phyloP scores from a whole-genome alignment of 23 tunicate species.

The Trididemnum nubilum region DNA sequence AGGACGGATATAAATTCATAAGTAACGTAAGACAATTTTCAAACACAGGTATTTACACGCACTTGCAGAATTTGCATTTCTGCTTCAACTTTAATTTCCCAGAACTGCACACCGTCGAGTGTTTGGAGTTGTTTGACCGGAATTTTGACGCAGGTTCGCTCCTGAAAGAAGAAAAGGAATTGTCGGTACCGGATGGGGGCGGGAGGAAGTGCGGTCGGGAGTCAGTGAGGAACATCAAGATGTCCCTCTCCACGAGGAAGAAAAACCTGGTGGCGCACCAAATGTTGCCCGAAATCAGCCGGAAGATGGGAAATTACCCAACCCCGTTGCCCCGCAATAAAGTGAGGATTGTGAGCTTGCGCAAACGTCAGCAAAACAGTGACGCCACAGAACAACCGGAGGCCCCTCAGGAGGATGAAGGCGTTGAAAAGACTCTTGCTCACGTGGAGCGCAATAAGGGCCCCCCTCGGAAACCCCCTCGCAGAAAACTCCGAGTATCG shows the following conservation, averaged over 20 bases:
- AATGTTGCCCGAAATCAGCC: not conserved
- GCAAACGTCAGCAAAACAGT: not conserved
- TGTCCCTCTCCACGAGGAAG: not conserved
- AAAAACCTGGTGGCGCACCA: not conserved
- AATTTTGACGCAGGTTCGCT: too few species aligned
- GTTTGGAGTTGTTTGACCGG: too few species aligned
- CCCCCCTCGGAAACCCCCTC: not conserved
- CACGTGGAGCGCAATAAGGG: not conserved
- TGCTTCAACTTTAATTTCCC: too few species aligned
- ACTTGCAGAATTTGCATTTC: too few species aligned
- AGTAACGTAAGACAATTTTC: too few species aligned
- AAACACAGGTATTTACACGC: too few species aligned
- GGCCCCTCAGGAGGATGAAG: not conserved
- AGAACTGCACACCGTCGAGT: too few species aligned
- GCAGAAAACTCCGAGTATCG: not conserved
- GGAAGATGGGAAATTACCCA: not conserved
- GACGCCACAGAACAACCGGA: not conserved
- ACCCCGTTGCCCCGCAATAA: not conserved
- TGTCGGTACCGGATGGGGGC: too few species aligned
- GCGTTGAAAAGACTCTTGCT: not conserved
- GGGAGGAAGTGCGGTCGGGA: not conserved
- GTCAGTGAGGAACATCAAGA: conserved; percentile 1
- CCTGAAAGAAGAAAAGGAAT: too few species aligned
- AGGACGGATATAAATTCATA: too few species aligned
- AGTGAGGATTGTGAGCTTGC: not conserved